phyloP scores from a whole-genome alignment of 2,113 vertebrate species.

The Brachypteracias leptosomus region DNA sequence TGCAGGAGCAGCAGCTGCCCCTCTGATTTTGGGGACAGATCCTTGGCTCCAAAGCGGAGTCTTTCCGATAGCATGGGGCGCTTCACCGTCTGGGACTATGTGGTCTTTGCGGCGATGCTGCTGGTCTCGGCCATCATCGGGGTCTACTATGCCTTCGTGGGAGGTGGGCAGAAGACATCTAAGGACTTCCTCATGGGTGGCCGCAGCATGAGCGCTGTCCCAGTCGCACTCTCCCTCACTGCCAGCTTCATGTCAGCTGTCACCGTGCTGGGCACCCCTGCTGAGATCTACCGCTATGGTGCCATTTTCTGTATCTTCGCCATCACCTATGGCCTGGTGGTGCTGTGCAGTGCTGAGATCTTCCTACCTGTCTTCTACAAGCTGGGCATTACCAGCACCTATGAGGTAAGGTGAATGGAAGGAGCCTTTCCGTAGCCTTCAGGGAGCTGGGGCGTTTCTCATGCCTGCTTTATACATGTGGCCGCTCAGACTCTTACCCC shows the following conservation, averaged over 20 bases:
- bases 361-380: conserved; percentile 94
- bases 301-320: conserved; percentile 77
- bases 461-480: neutral
- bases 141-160: conserved; percentile 84
- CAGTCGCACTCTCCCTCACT: conserved; percentile 88
- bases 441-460: neutral
- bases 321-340: conserved; percentile 80
- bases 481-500: neutral
- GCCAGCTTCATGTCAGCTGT: conserved; percentile 98
- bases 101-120: conserved; percentile 88
- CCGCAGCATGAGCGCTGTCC: conserved; percentile 82
- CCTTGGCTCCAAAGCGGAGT: neutral
- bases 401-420: conserved; percentile 74
- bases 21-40: neutral
- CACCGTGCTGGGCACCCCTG: conserved; percentile 87
- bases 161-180: conserved; percentile 75
- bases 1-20: neutral
- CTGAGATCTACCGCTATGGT: conserved; percentile 89
- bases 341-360: conserved; percentile 84
- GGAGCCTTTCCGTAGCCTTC: neutral
- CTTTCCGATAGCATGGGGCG: neutral
- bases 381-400: conserved; percentile 90
- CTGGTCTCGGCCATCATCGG: conserved; percentile 86
- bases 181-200: conserved; percentile 88
- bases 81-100: conserved; percentile 88